These are phyloP conservation scores for Platichthys stellatus DNA, from an alignment of 2,113 vertebrate genomes.

Conservation along the genomic window DNA sequence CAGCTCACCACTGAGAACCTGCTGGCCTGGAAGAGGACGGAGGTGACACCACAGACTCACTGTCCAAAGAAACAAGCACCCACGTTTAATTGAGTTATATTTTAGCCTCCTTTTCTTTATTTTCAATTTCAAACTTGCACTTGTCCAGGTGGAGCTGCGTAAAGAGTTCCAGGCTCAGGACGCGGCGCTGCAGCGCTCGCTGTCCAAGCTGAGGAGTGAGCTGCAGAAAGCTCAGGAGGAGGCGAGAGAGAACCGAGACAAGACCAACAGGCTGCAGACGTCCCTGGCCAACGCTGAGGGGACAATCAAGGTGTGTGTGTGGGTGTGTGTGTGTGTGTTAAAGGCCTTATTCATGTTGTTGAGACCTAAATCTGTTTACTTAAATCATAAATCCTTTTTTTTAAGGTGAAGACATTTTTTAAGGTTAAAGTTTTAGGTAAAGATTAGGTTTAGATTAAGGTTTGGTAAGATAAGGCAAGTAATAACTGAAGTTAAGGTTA, in stretches of 20 bases:
- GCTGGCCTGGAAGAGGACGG: slow-evolving; percentile 93
- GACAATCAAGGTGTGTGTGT: slow-evolving; percentile 86
- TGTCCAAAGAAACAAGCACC: no score
- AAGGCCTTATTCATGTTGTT: no score
- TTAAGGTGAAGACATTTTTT: no score
- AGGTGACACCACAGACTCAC: slow-evolving; percentile 64
- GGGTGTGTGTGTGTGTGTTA: no score
- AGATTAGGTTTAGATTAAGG: no score
- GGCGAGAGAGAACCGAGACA: slow-evolving; percentile 89
- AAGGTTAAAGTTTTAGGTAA: no score
- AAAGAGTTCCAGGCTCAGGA: slow-evolving; percentile 97
- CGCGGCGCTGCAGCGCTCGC: slow-evolving; percentile 88
- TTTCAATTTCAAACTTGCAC: no score
- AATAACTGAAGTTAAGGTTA: no score
- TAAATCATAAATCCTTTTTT: no score
- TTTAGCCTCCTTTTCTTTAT: neutral
- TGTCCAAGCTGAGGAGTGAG: slow-evolving; percentile 80
- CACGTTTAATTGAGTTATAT: neutral
- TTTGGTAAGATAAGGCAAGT: no score
- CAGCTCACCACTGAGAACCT: slow-evolving; percentile 95
- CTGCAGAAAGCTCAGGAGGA: slow-evolving; percentile 94
- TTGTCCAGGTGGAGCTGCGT: slow-evolving; percentile 85
- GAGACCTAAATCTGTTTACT: no score
- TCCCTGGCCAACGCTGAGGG: slow-evolving; percentile 90
- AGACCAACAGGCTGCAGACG: slow-evolving; percentile 92